phyloP scores from a whole-genome alignment of 1,140 invertebrate species.

The Prorops nasuta region DNA sequence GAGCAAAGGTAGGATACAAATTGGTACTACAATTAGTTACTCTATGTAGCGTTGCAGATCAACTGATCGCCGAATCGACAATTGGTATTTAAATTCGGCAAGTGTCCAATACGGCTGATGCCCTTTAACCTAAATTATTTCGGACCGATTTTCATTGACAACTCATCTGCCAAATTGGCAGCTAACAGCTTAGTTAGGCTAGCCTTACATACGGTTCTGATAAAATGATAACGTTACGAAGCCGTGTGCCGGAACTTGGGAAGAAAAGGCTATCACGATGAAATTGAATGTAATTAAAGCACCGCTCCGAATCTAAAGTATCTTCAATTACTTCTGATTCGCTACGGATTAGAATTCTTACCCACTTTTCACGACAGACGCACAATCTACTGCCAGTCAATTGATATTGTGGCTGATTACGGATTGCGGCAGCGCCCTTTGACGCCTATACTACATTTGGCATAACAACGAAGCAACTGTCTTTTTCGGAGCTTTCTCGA shows the following conservation, averaged over 20 bases:
- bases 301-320: too few relatives aligned
- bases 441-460: constrained; percentile 28
- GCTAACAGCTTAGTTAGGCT: too few relatives aligned
- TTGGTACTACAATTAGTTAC: too few relatives aligned
- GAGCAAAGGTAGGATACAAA: too few relatives aligned
- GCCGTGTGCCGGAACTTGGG: constrained; percentile 16
- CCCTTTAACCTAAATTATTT: constrained; percentile 45
- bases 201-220: neutral
- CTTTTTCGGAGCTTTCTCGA: too few relatives aligned
- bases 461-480: constrained; percentile 13
- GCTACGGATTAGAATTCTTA: too few relatives aligned
- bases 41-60: too few relatives aligned
- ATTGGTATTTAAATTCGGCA: constrained; percentile 39
- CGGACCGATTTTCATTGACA: constrained; percentile 51
- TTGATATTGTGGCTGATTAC: constrained; percentile 26
- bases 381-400: constrained; percentile 34
- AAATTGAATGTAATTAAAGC: too few relatives aligned
- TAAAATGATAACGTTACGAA: constrained; percentile 6
- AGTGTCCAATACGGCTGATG: constrained; percentile 45
- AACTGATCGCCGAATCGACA: constrained; percentile 25
- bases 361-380: constrained; percentile 26
- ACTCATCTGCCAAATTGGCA: constrained; percentile 40
- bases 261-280: too few relatives aligned
- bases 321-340: too few relatives aligned
- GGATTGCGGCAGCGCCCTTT: constrained; percentile 46